phyloP scores from a whole-genome alignment of 92 coral and sea anemone species.

The Porites lobata region DNA sequence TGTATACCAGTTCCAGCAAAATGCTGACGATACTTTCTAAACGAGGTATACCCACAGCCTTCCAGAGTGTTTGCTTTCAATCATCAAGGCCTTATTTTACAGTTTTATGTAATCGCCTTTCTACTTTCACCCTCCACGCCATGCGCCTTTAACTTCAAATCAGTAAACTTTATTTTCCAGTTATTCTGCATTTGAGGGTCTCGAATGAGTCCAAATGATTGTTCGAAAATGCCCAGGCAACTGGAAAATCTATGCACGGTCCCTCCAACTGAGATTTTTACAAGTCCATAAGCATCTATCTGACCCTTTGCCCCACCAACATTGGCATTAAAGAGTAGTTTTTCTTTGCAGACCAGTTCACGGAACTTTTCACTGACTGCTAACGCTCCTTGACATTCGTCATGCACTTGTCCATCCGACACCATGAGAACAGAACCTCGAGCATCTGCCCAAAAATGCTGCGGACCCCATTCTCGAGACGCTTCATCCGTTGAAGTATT shows the following conservation, averaged over 20 bases:
- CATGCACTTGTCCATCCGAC: conserved; percentile 60
- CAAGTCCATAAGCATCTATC: conserved; percentile 89
- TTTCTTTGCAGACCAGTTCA: conserved; percentile 80
- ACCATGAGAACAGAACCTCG: conserved; percentile 74
- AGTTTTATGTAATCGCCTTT: conserved; percentile 26
- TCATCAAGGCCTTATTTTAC: not conserved
- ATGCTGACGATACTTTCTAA: too few relatives aligned
- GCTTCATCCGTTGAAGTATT: conserved; percentile 22
- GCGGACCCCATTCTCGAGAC: conserved; percentile 86
- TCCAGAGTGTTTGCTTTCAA: not conserved
- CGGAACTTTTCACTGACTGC: conserved; percentile 86
- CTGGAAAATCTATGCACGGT: conserved; percentile 90
- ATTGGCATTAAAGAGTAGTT: conserved; percentile 85
- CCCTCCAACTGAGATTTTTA: conserved; percentile 82
- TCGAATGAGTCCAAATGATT: conserved; percentile 92
- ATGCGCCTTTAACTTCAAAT: conserved; percentile 87
- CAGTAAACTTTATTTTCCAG: conserved; percentile 98
- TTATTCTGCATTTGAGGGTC: conserved; percentile 92
- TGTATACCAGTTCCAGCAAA: too few relatives aligned
- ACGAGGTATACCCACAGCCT: too few relatives aligned
- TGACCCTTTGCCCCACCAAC: conserved; percentile 78
- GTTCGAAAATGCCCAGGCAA: conserved; percentile 95
- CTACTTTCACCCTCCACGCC: conserved; percentile 45
- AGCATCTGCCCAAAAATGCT: conserved; percentile 96
- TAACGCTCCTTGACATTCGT: conserved; percentile 82